A percentile compares a stretch with the other conserved stretches of the same genome.
Conservation (phyloP, 2,797 vertebrate genomes). For the Sciaenops ocellatus region DNA sequence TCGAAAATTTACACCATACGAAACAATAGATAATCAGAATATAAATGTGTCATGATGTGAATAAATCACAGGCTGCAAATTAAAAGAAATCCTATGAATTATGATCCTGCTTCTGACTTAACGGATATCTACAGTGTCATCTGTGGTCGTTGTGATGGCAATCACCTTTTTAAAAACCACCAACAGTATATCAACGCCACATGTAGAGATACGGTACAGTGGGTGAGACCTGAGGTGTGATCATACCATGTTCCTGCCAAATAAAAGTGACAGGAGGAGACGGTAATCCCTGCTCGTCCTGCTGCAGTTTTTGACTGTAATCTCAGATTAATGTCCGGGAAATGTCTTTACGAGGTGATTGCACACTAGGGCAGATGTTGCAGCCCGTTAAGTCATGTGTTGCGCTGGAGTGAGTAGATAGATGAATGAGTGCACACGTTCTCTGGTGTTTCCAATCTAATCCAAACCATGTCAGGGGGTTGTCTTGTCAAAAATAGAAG, state of each 20-base stretch:
- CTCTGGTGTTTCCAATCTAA: slow-evolving; percentile 29
- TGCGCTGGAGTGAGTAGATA: slow-evolving; percentile 15
- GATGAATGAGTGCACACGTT: slow-evolving; percentile 52
- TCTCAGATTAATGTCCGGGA: slow-evolving; percentile 77
- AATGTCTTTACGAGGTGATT: slow-evolving; percentile 64
- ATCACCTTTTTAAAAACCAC: slow-evolving; percentile 45
- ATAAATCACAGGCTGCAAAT: slow-evolving; percentile 19
- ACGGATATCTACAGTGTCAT: slow-evolving; percentile 11
- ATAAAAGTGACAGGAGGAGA: slow-evolving; percentile 66
- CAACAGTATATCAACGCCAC: slow-evolving; percentile 34
- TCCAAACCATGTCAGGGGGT: slow-evolving; percentile 34
- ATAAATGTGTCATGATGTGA: slow-evolving; percentile 7
- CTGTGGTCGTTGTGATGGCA: not conserved
- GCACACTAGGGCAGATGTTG: slow-evolving; percentile 59
- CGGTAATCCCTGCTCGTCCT: slow-evolving; percentile 69
- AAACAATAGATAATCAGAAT: slow-evolving; percentile 11
- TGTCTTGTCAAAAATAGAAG: slow-evolving; percentile 25
- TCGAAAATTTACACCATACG: not conserved
- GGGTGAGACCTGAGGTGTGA: slow-evolving; percentile 64
- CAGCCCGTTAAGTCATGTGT: slow-evolving; percentile 43
- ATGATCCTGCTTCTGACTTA: not conserved
- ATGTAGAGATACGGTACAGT: slow-evolving; percentile 38
- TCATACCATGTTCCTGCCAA: slow-evolving; percentile 62
- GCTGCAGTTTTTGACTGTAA: slow-evolving; percentile 68
- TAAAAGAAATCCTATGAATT: not conserved